Evolutionary conservation across 2,888 invertebrate genomes (phyloP).

Genomic region (Rhamphomyia laevipes): DNA sequence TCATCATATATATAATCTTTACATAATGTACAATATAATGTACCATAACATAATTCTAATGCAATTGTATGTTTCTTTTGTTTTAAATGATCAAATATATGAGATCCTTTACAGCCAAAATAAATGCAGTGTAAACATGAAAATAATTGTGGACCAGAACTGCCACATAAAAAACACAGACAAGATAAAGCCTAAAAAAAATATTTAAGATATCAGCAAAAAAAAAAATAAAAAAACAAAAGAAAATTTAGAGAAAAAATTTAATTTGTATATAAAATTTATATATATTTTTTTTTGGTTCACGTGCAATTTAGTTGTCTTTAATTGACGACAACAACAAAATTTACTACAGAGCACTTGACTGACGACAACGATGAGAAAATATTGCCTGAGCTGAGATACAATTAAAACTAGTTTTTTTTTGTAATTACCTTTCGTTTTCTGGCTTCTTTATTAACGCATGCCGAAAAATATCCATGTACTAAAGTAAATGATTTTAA

Average conservation of each 20-base stretch:
- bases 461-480: constrained; percentile 76
- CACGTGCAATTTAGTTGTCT: no score
- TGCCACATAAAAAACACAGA: constrained; percentile 71
- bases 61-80: constrained; percentile 72
- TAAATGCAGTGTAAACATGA: constrained; percentile 84
- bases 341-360: no score
- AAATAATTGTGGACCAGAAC: constrained; percentile 66
- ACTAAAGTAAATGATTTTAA: constrained; percentile 48
- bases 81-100: constrained; percentile 78
- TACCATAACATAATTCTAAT: constrained; percentile 79
- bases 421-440: constrained; percentile 58
- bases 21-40: constrained; percentile 81
- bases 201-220: constrained; percentile 15
- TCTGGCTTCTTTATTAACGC: constrained; percentile 66
- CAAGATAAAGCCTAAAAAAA: constrained; percentile 59
- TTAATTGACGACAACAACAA: no score
- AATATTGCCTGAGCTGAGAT: no score
- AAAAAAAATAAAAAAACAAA: not conserved
- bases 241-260: constrained; percentile 1
- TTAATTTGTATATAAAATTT: not conserved
- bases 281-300: not conserved
- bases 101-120: constrained; percentile 81
- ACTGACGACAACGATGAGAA: no score
- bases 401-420: no score
- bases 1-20: constrained; percentile 85